phyloP scores from a whole-genome alignment of 2,797 vertebrate genomes.

The Enoplosus armatus region DNA sequence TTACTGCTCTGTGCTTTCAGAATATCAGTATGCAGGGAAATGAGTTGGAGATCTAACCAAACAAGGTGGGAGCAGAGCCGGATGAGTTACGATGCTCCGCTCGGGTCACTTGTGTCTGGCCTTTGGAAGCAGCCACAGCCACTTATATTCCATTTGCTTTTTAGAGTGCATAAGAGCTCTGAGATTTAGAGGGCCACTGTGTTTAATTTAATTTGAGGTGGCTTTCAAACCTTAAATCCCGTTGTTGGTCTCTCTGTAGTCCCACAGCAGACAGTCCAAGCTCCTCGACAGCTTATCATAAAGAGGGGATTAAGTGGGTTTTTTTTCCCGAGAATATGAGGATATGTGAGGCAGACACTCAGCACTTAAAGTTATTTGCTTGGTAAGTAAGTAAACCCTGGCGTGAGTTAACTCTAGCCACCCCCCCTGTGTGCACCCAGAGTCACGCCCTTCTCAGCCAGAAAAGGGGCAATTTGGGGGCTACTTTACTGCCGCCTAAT shows the following conservation, averaged over 20 bases:
- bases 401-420: conserved; percentile 48
- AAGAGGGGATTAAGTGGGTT: conserved; percentile 82
- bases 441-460: conserved; percentile 28
- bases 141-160: conserved; percentile 58
- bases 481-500: conserved; percentile 55
- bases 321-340: conserved; percentile 69
- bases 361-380: conserved; percentile 77
- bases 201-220: conserved; percentile 78
- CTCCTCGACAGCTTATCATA: conserved; percentile 79
- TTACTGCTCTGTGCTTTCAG: conserved; percentile 1
- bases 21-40: conserved; percentile 3
- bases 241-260: conserved; percentile 61
- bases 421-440: conserved; percentile 31
- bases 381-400: conserved; percentile 63
- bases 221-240: conserved; percentile 74
- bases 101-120: conserved; percentile 48
- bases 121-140: conserved; percentile 39
- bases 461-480: conserved; percentile 21
- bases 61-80: conserved; percentile 2
- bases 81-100: conserved; percentile 47
- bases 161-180: conserved; percentile 41
- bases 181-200: conserved; percentile 57
- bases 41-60: background rate
- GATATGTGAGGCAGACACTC: conserved; percentile 64
- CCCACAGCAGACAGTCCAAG: conserved; percentile 78